Base-by-base conservation (phyloP, 2,888 invertebrate genomes). In the Dryobotodes eremita region DNA sequence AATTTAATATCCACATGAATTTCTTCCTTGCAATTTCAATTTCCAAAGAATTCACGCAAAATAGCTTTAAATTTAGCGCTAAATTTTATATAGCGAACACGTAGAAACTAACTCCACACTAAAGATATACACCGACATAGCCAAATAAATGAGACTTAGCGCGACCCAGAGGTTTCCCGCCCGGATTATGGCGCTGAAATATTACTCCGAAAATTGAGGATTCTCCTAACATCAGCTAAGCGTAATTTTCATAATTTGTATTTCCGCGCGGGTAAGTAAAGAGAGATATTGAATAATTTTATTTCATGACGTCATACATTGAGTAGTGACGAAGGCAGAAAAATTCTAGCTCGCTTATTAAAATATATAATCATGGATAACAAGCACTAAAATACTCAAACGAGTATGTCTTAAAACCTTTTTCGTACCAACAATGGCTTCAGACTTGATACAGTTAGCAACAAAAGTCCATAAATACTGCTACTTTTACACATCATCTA, bases 121-220 rank as follows among this genome's bases (percentile, higher is more conserved):
- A 64, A 23, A 75, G 66, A 71, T 69, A 61, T 69, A 69, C n/a
- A 64, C 2, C 36, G 26, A 71, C 59, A 79, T 79, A 66, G 74
- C 46, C 17, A 83, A 69, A 79, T 70, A 88, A 79, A 75, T 76
- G 74, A 53, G 77, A 59, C 36, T 86, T 78, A 75, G 59, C 65
- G 42, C 42, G 55, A 66, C 72, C 74, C 74, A 71, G 64, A 73
- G 69, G 65, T 69, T 64, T 62, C 42, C 36, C 50, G 20, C 20
- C 53, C n/a, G 65, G 81, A 81, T 87, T 84, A 84, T 64, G 69
- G 74, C 66, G 72, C 78, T 73, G 61, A 84, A 80, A 87, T 87
- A 83, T 87, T 76, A 55, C 86, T 80, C 62, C 31, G 71, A 65
- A 79, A 89, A 87, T 87, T 88, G 69, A 74, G 79, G 80, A 85